These are phyloP conservation scores for Calliopsis andreniformis DNA, from an alignment of 1,140 invertebrate genomes.

Conservation along the genomic window DNA sequence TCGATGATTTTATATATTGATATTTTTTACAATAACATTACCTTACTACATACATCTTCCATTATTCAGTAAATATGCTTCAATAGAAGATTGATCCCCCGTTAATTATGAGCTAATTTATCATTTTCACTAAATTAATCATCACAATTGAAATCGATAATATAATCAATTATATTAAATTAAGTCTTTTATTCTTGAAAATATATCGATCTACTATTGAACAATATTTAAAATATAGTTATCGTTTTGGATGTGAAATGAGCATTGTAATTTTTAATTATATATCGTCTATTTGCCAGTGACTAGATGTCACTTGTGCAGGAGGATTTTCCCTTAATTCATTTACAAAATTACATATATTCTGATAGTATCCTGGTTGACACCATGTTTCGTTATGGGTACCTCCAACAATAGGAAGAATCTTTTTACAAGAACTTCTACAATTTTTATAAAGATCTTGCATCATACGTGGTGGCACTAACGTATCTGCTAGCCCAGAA, in stretches of 20 bases:
- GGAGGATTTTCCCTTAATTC: constrained; percentile 78
- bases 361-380: constrained; percentile 84
- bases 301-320: constrained; percentile 55
- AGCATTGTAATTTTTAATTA: constrained; percentile 51
- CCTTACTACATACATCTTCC: neutral
- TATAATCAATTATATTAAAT: constrained; percentile 25
- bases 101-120: constrained; percentile 27
- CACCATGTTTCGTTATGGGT: constrained; percentile 96
- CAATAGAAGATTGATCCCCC: constrained; percentile 26
- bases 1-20: neutral
- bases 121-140: constrained; percentile 9
- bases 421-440: constrained; percentile 86
- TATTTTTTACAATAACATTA: neutral
- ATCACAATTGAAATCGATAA: constrained; percentile 40
- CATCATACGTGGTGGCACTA: constrained; percentile 95
- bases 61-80: neutral
- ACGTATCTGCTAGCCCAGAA: constrained; percentile 89
- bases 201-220: constrained; percentile 24
- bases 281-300: constrained; percentile 75
- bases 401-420: constrained; percentile 87
- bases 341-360: constrained; percentile 82
- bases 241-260: constrained; percentile 46
- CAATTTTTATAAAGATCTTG: constrained; percentile 87
- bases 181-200: constrained; percentile 15
- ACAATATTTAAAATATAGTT: constrained; percentile 35